Evolutionary conservation across 1,140 invertebrate genomes (phyloP).

Genomic region (Colletes latitarsis): DNA sequence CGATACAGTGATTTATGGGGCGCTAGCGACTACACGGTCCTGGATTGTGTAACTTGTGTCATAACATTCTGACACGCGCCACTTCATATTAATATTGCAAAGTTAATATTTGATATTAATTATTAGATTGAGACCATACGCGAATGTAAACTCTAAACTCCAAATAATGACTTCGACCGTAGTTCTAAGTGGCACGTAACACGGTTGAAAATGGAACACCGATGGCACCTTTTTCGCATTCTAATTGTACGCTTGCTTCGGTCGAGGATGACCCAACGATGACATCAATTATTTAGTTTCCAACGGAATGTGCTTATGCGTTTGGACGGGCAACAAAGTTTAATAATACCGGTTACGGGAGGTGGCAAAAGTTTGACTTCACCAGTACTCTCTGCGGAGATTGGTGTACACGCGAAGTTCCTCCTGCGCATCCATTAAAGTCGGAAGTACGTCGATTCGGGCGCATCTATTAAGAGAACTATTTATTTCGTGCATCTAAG

Average conservation of each 20-base stretch:
- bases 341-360: conserved; percentile 57
- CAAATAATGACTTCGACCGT: background rate
- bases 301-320: background rate
- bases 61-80: no score
- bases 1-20: no score
- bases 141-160: background rate
- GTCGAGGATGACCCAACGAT: background rate
- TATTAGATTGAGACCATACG: background rate
- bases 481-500: background rate
- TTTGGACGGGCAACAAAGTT: conserved; percentile 42
- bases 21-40: no score
- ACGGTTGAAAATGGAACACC: background rate
- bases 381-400: conserved; percentile 4
- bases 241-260: background rate
- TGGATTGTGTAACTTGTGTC: no score
- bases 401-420: conserved; percentile 32
- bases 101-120: background rate
- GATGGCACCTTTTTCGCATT: no score
- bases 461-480: conserved; percentile 46
- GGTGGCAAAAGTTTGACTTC: conserved; percentile 45
- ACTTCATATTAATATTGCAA: no score
- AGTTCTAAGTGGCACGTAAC: background rate
- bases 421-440: conserved; percentile 19
- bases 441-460: conserved; percentile 36
- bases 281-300: conserved; percentile 17